Evolutionary conservation across 23 tunicate genomes (phyloP).

Genomic region (Ascidia mentula): DNA sequence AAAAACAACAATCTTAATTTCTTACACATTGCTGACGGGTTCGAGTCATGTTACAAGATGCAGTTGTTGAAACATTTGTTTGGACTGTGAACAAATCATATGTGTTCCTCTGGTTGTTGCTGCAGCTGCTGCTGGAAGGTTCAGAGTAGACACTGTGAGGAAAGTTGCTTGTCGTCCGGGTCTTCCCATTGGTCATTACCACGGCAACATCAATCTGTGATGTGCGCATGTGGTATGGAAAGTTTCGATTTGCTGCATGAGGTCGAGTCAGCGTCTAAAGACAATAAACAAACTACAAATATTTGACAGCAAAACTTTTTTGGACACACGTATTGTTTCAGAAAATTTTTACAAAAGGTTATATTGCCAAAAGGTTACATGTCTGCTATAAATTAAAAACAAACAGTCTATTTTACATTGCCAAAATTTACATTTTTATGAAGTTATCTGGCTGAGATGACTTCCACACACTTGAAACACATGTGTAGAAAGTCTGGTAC

Average conservation of each 20-base stretch:
- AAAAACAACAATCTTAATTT: neutral
- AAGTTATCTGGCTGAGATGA: neutral
- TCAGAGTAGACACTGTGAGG: constrained; percentile 79
- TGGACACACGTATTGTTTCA: neutral
- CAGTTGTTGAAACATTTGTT: neutral
- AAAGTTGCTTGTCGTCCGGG: constrained; percentile 35
- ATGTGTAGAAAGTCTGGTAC: neutral
- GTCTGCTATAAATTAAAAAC: neutral
- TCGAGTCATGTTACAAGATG: neutral
- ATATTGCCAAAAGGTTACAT: neutral
- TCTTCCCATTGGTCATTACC: constrained; percentile 23
- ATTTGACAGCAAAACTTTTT: neutral
- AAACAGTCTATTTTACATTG: neutral
- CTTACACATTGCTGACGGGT: neutral
- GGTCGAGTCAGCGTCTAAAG: constrained; percentile 75
- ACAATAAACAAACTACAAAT: neutral
- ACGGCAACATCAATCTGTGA: constrained; percentile 67
- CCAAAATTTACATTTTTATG: neutral
- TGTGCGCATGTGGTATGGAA: constrained; percentile 92
- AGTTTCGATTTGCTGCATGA: constrained; percentile 74
- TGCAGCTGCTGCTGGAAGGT: neutral
- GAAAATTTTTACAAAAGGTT: neutral
- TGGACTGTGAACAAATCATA: constrained; percentile 17
- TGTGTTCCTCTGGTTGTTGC: neutral
- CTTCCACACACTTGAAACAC: too few relatives aligned